Evolutionary conservation across 2,113 vertebrate genomes (phyloP), one percentile per base, ranked within the genome.

Genomic region (Rhagologus leucostigma): DNA sequence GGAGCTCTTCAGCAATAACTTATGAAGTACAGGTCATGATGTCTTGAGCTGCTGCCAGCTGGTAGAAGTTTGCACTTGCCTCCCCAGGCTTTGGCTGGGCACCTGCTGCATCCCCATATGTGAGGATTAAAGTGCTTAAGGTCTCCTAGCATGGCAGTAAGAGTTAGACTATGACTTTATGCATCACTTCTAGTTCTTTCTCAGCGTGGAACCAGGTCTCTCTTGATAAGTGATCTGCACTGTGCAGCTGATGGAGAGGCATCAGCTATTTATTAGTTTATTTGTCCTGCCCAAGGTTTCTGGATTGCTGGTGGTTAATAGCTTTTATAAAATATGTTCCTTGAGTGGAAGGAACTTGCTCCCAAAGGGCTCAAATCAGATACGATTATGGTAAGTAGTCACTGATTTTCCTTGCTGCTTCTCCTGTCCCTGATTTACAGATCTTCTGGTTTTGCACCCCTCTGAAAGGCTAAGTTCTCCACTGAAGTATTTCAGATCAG

Each of bases 1-100:
- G 83, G 88, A 94, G 63, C 84, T 74, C 42, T 85, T 77, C 71
- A 78, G 69, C 83, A 78, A 22, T 84, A 84, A 84, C 68, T 93
- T 70, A 20, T 6, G 33, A 74, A 89, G 90, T 39, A 37, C 83
- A 71, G 92, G 96, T 94, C 85, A 69, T 9, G 65, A 71, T 84
- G 80, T 33, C 49, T 75, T 37, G 23, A 41, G 47, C 12, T 83
- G 20, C 37, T 93, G 76, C n/a, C 60, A 81, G 59, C 47, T 87
- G 59, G 32, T 42, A 18, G 44, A 92, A 89, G 44, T 49, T 70
- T 53, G 16, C 47, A 21, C 78, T 73, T 69, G 23, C 27, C 13
- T 76, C 29, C 24, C 55, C n/a, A 47, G 75, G 33, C 33, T 84
- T 76, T 47, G 88, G 39, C 18, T 75, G 60, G 39, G n/a, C 29